These are phyloP conservation scores for Drosophila infuscata DNA, from an alignment of 2,888 invertebrate genomes.

Conservation along the genomic window DNA sequence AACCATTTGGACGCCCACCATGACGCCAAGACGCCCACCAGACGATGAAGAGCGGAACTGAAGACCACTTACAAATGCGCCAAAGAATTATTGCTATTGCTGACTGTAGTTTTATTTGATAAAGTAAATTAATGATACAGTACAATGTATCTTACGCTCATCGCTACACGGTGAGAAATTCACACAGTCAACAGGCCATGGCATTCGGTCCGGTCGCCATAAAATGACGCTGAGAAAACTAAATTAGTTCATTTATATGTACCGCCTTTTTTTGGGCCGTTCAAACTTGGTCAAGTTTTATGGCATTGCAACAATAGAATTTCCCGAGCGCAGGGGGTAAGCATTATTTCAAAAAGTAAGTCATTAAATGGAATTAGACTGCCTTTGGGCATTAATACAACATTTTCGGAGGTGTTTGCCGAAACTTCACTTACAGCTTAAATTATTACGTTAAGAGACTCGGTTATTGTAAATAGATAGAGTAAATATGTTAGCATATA, in stretches of 20 bases:
- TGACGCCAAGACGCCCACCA: constrained; percentile 65
- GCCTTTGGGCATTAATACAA: background rate
- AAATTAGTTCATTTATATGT: constrained; percentile 76
- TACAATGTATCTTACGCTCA: constrained; percentile 52
- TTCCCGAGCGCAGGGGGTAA: constrained; percentile 37
- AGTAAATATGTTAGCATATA: background rate
- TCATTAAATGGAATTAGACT: constrained; percentile 36
- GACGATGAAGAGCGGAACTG: constrained; percentile 55
- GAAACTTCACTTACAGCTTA: constrained; percentile 7
- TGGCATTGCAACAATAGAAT: constrained; percentile 65
- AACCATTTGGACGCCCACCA: constrained; percentile 70
- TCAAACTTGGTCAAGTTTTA: constrained; percentile 66
- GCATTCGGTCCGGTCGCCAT: constrained; percentile 5
- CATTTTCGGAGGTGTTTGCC: background rate
- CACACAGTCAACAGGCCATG: constrained; percentile 56
- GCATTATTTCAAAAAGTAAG: constrained; percentile 30
- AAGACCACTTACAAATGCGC: constrained; percentile 69
- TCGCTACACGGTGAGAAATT: constrained; percentile 76
- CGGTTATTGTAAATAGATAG: background rate
- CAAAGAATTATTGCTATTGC: constrained; percentile 76
- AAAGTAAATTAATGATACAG: constrained; percentile 70
- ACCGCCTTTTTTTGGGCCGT: constrained; percentile 16
- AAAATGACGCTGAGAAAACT: constrained; percentile 50
- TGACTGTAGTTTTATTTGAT: constrained; percentile 70
- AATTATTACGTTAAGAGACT: constrained; percentile 14